A percentile compares a stretch with the other conserved stretches of the same genome.
phyloP scores from a whole-genome alignment of 2,888 invertebrate species.

The Pseudococcus jackbeardsleyi region DNA sequence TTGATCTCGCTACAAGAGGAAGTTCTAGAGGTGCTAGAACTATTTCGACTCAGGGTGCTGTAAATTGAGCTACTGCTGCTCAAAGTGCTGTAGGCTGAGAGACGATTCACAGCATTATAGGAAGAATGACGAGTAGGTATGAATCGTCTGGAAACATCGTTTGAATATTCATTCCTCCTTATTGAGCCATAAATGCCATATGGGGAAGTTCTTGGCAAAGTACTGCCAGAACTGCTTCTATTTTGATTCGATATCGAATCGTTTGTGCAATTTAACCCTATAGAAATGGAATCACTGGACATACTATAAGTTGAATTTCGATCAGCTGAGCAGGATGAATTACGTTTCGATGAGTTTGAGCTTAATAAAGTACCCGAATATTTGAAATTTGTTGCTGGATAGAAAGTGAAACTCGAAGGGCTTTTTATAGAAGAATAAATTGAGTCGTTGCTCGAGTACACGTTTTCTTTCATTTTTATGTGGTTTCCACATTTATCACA shows the following conservation, averaged over 20 bases:
- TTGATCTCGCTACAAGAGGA: not conserved
- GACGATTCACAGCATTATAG: conserved; percentile 30
- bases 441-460: not conserved
- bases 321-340: not conserved
- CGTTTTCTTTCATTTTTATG: conserved; percentile 1
- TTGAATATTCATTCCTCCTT: not conserved
- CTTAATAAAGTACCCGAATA: not conserved
- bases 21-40: not conserved
- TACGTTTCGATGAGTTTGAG: not conserved
- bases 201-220: not conserved
- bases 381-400: not conserved
- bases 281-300: conserved; percentile 22
- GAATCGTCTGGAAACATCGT: not conserved
- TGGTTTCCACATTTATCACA: conserved; percentile 27
- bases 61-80: conserved; percentile 28
- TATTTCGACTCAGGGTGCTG: not conserved
- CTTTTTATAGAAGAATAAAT: not conserved
- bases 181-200: not conserved
- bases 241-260: not conserved
- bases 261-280: conserved; percentile 2
- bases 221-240: not conserved
- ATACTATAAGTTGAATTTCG: conserved; percentile 24
- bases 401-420: not conserved
- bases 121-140: conserved; percentile 34
- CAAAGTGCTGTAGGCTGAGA: not conserved